phyloP scores from a whole-genome alignment of 2,797 vertebrate genomes.

The Cryptoprocta ferox region DNA sequence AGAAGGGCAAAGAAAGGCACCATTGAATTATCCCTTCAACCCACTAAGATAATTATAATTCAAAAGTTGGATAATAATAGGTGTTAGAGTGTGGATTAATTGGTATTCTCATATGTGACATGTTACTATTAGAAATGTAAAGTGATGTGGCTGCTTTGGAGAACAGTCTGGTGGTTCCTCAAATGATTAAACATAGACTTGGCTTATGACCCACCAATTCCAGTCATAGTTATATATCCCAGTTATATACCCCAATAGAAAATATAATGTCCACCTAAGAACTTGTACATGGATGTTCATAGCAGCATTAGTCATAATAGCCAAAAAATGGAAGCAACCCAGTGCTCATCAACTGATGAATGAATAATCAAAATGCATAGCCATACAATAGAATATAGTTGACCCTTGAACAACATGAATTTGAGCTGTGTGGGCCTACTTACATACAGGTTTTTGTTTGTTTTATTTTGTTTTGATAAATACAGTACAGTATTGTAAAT shows the following conservation, averaged over 20 bases:
- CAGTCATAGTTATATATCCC: not conserved
- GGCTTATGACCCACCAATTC: not conserved
- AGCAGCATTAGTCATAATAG: not conserved
- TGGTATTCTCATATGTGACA: not conserved
- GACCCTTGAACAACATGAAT: not conserved
- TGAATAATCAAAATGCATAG: not conserved
- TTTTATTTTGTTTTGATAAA: not conserved
- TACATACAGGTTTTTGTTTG: not conserved
- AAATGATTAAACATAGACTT: not conserved
- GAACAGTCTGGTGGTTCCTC: not conserved
- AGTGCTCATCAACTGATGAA: not conserved
- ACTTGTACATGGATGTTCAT: not conserved
- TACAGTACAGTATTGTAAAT: not conserved
- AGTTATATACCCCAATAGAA: not conserved
- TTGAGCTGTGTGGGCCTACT: not conserved
- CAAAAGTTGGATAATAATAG: not conserved
- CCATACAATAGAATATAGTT: not conserved
- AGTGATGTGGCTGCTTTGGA: conserved; percentile 2
- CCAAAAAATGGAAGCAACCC: not conserved
- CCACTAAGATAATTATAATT: not conserved
- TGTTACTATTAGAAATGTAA: not conserved
- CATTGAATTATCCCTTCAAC: not conserved
- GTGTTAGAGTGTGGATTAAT: not conserved
- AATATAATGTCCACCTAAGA: not conserved
- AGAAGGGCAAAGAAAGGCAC: not conserved